Evolutionary conservation across 2,888 invertebrate genomes (phyloP), one percentile per base, ranked within the genome.

Genomic region (Drymonia ruficornis): DNA sequence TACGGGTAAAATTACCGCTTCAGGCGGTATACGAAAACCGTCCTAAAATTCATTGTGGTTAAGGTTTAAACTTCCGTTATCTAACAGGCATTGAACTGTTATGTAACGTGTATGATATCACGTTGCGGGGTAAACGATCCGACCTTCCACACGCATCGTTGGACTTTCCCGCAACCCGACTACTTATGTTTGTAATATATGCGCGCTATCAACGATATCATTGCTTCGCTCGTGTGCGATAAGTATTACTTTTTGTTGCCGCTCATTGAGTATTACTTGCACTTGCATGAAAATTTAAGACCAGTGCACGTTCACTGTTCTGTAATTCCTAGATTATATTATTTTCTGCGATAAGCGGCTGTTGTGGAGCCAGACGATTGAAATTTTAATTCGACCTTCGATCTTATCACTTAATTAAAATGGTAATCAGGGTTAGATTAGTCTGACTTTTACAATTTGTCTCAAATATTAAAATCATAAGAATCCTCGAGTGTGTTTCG

Each of bases 51-150:
- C 59, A 47, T 61, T 61, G 28, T 13, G 40, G 49, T 59, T 76
- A 82, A 65, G 72, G 83, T 77, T 76, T 55, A 65, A 56, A 76
- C 77, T 80, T 66, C 75, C 70, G 73, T 75, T 76, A 75, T 63
- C 64, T 66, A 68, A 67, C 67, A 60, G 74, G 68, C 67, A 78
- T 72, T 73, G 78, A 78, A 80, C 76, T 79, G 82, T 88, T 89
- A 84, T 78, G 80, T 82, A 89, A 88, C 80, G 78, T 75, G 77
- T 81, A 76, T 70, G 80, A 80, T 87, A 88, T 90, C 80, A 77
- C 73, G 76, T 86, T 84, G 82, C 84, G 69, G 83, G 77, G 86
- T 86, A 89, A 89, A 80, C 78, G 85, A 86, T 87, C 81, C 84
- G 83, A 85, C 85, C 87, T 88, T 85, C 79, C 77, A 60, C 81